Conservation (phyloP, 2,888 invertebrate species). For the Drosophila kokeensis region DNA sequence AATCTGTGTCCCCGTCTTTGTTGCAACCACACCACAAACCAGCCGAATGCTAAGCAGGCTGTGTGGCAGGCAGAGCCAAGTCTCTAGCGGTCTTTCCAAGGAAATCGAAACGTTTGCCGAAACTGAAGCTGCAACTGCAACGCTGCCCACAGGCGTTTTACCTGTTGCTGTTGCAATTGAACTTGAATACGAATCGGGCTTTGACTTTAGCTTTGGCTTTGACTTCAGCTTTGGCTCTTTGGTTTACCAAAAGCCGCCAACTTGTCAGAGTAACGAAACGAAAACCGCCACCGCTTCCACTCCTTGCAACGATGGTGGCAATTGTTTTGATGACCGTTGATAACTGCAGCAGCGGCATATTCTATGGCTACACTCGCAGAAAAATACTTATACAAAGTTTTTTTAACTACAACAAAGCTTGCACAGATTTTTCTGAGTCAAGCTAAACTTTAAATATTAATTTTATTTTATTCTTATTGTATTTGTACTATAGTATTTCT, state of each 20-base stretch:
- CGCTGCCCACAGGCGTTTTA: constrained; percentile 57
- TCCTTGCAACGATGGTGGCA: constrained; percentile 64
- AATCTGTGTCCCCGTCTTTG: constrained; percentile 63
- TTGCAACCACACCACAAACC: constrained; percentile 53
- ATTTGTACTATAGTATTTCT: too few relatives aligned
- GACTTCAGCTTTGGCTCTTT: neutral
- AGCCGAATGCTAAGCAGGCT: constrained; percentile 71
- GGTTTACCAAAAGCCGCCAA: constrained; percentile 61
- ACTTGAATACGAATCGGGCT: constrained; percentile 55
- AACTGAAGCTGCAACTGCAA: constrained; percentile 31
- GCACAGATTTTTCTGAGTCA: neutral
- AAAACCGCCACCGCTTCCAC: constrained; percentile 41
- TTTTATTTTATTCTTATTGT: neutral
- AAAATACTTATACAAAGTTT: neutral
- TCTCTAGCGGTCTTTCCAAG: constrained; percentile 81
- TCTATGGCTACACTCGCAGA: constrained; percentile 7
- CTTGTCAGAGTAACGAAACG: constrained; percentile 62
- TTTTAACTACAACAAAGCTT: neutral
- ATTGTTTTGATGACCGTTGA: constrained; percentile 77
- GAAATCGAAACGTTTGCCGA: constrained; percentile 69
- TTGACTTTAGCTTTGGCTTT: neutral
- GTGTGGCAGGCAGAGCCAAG: constrained; percentile 38
- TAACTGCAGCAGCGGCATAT: constrained; percentile 63
- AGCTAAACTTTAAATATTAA: neutral
- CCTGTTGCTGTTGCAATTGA: constrained; percentile 74